Evolutionary conservation across 2,797 vertebrate species (phyloP).

Genomic region (Enteromius anoplus): DNA sequence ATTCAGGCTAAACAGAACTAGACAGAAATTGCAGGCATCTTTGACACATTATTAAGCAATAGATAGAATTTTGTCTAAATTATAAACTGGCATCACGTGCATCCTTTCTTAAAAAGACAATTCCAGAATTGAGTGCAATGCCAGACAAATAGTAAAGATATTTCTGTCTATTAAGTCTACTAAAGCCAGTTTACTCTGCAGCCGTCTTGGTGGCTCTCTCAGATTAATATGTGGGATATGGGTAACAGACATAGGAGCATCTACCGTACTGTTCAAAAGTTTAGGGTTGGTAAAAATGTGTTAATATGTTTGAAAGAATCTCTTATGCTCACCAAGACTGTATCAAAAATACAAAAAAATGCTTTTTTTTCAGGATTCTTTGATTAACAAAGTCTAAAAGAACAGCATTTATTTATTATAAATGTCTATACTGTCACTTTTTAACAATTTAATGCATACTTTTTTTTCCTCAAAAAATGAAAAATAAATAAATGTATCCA

Average conservation of each 20-base stretch:
- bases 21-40: background rate
- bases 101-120: background rate
- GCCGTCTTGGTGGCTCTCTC: background rate
- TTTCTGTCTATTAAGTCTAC: background rate
- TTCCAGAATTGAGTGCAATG: background rate
- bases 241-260: background rate
- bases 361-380: background rate
- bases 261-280: background rate
- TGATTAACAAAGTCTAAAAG: background rate
- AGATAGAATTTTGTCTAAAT: slow-evolving; percentile 2
- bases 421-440: background rate
- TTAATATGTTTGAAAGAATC: background rate
- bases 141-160: background rate
- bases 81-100: background rate
- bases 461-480: background rate
- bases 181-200: background rate
- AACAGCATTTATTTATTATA: background rate
- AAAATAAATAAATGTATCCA: background rate
- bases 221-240: background rate
- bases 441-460: background rate
- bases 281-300: background rate
- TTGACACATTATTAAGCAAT: background rate
- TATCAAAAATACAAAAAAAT: background rate
- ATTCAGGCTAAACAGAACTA: background rate
- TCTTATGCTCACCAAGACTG: slow-evolving; percentile 1